Base-by-base conservation (phyloP, 2,888 invertebrate genomes). In the Latrodectus elegans region DNA sequence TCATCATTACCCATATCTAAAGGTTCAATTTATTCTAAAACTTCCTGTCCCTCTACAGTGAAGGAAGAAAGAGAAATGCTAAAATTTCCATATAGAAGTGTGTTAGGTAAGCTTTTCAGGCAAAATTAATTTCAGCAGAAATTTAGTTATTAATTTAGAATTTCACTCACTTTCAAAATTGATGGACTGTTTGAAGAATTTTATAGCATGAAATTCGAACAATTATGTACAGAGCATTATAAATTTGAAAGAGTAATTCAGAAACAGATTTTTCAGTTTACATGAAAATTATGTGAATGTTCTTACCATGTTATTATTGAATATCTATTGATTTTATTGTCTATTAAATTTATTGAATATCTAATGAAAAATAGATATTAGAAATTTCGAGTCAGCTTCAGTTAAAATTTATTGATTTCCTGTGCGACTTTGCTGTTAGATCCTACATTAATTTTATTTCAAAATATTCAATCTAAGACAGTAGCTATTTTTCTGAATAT, bases 41-140 rank as follows among this genome's bases (percentile, higher is more conserved):
- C n/a, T n/a, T n/a, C n/a, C n/a, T n/a, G n/a, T n/a, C n/a, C n/a
- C n/a, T n/a, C n/a, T n/a, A n/a, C n/a, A n/a, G n/a, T n/a, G n/a
- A n/a, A n/a, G n/a, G n/a, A n/a, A n/a, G n/a, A n/a, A n/a, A n/a
- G n/a, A n/a, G n/a, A n/a, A n/a, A n/a, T n/a, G n/a, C n/a, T n/a
- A n/a, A n/a, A n/a, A n/a, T n/a, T n/a, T n/a, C n/a, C n/a, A n/a
- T n/a, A n/a, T n/a, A n/a, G n/a, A n/a, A n/a, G n/a, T n/a, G n/a
- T n/a, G n/a, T n/a, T n/a, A n/a, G n/a, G 73, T 52, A 74, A 74
- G 17, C 53, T 53, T 74, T 74, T 53, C 53, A 15, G 73, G 3
- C 9, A 52, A 52, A 74, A 74, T 22, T 74, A 74, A 38, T 6
- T 38, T 38, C 38, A 38, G 4, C 2, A 38, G 38, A 6, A 38